These are phyloP conservation scores for Epinephelus fuscoguttatus DNA, from an alignment of 2,113 vertebrate species.

Conservation along the genomic window DNA sequence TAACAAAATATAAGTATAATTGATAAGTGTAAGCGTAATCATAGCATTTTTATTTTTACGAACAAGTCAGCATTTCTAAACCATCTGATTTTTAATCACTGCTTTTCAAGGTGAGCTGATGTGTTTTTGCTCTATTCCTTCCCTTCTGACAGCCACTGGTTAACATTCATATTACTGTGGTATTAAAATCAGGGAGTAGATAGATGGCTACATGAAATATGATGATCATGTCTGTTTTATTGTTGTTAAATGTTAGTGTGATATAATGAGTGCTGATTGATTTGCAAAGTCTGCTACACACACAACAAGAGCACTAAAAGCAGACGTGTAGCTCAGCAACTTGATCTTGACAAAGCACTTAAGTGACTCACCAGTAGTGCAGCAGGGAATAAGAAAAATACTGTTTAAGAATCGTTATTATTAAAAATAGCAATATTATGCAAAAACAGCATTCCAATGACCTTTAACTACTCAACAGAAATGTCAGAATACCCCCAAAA, in stretches of 20 bases:
- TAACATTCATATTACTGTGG: not conserved
- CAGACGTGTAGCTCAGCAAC: not conserved
- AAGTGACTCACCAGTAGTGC: not conserved
- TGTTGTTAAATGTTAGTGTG: not conserved
- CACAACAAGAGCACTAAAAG: not conserved
- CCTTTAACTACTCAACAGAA: not conserved
- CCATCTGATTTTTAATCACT: not conserved
- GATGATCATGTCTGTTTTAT: not conserved
- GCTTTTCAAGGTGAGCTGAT: not conserved
- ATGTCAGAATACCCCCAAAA: not conserved
- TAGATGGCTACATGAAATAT: not conserved
- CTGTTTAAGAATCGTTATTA: not conserved
- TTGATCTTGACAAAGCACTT: not conserved
- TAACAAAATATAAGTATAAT: too few relatives aligned
- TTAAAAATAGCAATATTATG: not conserved
- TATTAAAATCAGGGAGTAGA: not conserved
- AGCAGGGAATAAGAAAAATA: not conserved
- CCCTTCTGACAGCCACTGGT: not conserved
- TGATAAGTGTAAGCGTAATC: too few relatives aligned
- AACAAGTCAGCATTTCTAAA: not conserved
- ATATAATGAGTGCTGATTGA: not conserved
- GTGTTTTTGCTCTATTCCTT: not conserved
- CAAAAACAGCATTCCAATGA: not conserved
- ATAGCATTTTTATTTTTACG: too few relatives aligned
- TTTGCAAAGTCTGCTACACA: not conserved